These are phyloP conservation scores for Helarctos malayanus DNA, from an alignment of 2,797 vertebrate species.

Conservation along the genomic window DNA sequence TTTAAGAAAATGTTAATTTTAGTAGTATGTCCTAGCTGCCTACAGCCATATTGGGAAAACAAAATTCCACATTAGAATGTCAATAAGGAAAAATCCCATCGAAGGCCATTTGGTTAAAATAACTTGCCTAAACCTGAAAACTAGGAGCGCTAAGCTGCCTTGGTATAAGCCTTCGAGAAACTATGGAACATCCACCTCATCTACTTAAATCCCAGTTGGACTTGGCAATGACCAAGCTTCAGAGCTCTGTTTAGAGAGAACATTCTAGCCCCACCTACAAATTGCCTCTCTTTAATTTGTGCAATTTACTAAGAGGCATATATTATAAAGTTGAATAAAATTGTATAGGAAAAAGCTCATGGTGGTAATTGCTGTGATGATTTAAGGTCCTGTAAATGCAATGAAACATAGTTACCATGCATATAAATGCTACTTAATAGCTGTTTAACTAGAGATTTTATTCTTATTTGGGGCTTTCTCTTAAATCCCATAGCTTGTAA, in stretches of 20 bases:
- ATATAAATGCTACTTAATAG: slow-evolving; percentile 80
- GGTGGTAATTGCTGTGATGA: slow-evolving; percentile 89
- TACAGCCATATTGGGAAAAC: slow-evolving; percentile 1
- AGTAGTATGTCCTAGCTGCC: slow-evolving; percentile 10
- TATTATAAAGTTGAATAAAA: slow-evolving; percentile 90
- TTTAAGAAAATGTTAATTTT: slow-evolving; percentile 53
- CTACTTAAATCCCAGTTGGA: slow-evolving; percentile 52
- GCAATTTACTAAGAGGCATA: slow-evolving; percentile 85
- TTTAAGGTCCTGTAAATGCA: slow-evolving; percentile 85
- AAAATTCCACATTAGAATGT: slow-evolving; percentile 9
- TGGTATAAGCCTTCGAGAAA: slow-evolving; percentile 46
- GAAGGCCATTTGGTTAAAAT: slow-evolving; percentile 46
- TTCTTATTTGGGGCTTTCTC: slow-evolving; percentile 80
- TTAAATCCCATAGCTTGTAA: slow-evolving; percentile 80
- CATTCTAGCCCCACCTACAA: slow-evolving; percentile 79
- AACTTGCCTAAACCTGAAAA: slow-evolving; percentile 59
- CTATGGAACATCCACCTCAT: not conserved
- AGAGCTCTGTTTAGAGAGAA: slow-evolving; percentile 74
- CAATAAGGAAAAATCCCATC: slow-evolving; percentile 33
- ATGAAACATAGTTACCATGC: slow-evolving; percentile 86
- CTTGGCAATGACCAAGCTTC: not conserved
- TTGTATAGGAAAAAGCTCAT: slow-evolving; percentile 85
- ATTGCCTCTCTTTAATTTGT: slow-evolving; percentile 88
- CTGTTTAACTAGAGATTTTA: slow-evolving; percentile 83
- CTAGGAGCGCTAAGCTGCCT: not conserved